Percentiles rank a stretch among this genome's conserved stretches.
Evolutionary conservation across 2,888 invertebrate species (phyloP).

Genomic region (Deroplatys truncata): DNA sequence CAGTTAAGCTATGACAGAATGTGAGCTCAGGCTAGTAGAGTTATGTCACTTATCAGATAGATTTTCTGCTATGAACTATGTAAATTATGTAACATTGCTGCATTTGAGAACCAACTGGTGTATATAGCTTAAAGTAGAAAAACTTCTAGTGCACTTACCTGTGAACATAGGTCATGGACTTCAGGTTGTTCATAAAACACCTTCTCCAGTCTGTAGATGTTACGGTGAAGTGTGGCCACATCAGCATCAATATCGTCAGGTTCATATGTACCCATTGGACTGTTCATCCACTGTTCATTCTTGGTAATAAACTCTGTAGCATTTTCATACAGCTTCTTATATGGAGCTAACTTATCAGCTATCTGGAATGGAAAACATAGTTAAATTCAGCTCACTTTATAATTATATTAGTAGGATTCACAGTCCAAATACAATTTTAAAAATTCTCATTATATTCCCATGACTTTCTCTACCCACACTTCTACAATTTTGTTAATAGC

Average conservation of each 20-base stretch:
- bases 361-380: constrained; percentile 37
- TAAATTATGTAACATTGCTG: too few species aligned
- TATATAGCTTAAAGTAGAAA: too few species aligned
- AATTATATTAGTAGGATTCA: not conserved
- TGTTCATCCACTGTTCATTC: constrained; percentile 80
- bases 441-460: too few species aligned
- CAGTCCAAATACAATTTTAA: too few species aligned
- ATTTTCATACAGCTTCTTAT: constrained; percentile 83
- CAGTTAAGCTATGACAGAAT: too few species aligned
- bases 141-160: constrained; percentile 42
- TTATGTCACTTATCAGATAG: too few species aligned
- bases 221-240: constrained; percentile 65
- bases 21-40: too few species aligned
- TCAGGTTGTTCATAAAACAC: constrained; percentile 72
- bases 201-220: constrained; percentile 85
- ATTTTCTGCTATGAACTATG: too few species aligned
- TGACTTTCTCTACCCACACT: too few species aligned
- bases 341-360: constrained; percentile 77
- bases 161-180: constrained; percentile 66
- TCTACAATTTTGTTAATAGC: too few species aligned
- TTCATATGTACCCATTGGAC: constrained; percentile 75
- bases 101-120: too few species aligned
- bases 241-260: constrained; percentile 86
- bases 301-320: constrained; percentile 80
- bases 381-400: too few species aligned